Evolutionary conservation across 2,888 invertebrate genomes (phyloP).

Genomic region (Chamaedrilus cognettii): DNA sequence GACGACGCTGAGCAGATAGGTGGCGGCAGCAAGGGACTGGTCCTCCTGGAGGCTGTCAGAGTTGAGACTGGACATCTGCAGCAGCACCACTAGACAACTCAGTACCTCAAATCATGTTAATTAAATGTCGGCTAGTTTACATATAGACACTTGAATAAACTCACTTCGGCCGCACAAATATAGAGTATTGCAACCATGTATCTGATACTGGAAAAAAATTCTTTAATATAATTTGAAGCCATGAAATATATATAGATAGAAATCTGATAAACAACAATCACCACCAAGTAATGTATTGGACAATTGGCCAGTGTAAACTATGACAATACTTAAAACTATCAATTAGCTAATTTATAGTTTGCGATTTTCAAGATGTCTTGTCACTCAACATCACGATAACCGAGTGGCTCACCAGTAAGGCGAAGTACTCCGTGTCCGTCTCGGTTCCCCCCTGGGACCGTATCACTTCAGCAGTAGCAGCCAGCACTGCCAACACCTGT

Average conservation of each 20-base stretch:
- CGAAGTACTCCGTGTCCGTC: constrained; percentile 7
- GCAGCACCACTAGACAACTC: neutral
- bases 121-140: too few relatives aligned
- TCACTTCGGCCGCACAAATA: too few relatives aligned
- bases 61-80: constrained; percentile 5
- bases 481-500: constrained; percentile 4
- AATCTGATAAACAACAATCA: neutral
- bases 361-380: too few relatives aligned
- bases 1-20: constrained; percentile 3
- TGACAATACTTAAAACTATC: too few relatives aligned
- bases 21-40: constrained; percentile 1
- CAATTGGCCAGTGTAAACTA: too few relatives aligned
- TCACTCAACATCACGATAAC: too few relatives aligned
- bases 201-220: too few relatives aligned
- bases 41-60: constrained; percentile 1
- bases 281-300: neutral
- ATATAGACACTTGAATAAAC: too few relatives aligned
- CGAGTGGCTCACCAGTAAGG: constrained; percentile 1
- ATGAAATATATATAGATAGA: too few relatives aligned
- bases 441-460: neutral
- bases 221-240: too few relatives aligned
- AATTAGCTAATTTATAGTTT: too few relatives aligned
- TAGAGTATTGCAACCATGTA: too few relatives aligned
- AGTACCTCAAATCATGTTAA: neutral
- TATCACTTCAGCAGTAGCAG: neutral